Percentiles rank a stretch among this genome's conserved stretches.
Evolutionary conservation across 2,113 vertebrate species (phyloP).

Genomic region (Candoia aspera): DNA sequence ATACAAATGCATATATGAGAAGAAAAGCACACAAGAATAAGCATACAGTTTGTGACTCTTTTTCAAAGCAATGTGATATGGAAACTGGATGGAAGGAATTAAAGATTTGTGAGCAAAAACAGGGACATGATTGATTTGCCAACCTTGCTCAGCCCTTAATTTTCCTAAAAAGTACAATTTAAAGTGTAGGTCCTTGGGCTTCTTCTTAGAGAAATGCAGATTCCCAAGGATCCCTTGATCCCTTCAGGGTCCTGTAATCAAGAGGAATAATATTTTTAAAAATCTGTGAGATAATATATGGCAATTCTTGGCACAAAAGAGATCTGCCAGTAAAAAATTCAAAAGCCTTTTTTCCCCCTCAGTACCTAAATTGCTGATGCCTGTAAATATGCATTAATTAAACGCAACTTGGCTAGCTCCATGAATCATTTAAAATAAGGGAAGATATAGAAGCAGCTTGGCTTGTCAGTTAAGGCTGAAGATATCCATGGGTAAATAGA

Average conservation of each 20-base stretch:
- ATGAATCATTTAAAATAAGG: constrained; percentile 37
- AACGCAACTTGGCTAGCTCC: constrained; percentile 11
- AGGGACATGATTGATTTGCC: no score
- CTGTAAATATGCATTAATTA: constrained; percentile 29
- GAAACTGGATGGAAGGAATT: no score
- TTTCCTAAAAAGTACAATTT: neutral
- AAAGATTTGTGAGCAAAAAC: no score
- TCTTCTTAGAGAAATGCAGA: neutral
- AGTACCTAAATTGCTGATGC: constrained; percentile 18
- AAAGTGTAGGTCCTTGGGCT: no score
- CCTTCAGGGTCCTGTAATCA: neutral
- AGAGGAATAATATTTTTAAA: neutral
- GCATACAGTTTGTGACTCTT: no score
- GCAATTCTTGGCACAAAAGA: neutral
- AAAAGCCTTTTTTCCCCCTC: constrained; percentile 6
- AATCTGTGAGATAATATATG: accelerated
- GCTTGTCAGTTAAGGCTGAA: constrained; percentile 36
- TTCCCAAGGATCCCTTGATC: neutral
- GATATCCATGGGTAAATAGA: constrained; percentile 33
- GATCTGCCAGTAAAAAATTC: neutral
- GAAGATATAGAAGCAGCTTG: neutral
- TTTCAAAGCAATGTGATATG: no score
- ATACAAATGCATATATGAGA: neutral
- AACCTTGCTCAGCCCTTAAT: neutral
- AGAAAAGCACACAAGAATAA: neutral